phyloP scores from a whole-genome alignment of 53 echinoderm and acorn worm genomes.

The Holothuria scabra region DNA sequence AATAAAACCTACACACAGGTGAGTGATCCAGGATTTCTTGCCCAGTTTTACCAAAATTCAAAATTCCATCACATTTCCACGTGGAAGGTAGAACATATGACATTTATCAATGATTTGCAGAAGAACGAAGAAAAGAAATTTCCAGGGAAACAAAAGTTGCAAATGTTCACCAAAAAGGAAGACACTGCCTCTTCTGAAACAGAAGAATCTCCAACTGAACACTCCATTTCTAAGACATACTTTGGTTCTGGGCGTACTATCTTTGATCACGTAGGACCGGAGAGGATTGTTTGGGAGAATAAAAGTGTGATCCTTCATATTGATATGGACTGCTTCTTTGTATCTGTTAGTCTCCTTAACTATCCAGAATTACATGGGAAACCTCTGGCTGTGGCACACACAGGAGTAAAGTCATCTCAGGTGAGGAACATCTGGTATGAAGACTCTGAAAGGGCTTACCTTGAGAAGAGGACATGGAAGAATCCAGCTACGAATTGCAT shows the following conservation, averaged over 20 bases:
- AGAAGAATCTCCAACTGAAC: neutral
- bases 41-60: constrained; percentile 90
- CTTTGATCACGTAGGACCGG: neutral
- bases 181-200: neutral
- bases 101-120: constrained; percentile 82
- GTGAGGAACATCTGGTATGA: constrained; percentile 56
- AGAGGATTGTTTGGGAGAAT: neutral
- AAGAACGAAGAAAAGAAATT: constrained; percentile 65
- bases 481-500: neutral
- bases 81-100: constrained; percentile 91
- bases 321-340: constrained; percentile 99
- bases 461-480: constrained; percentile 36
- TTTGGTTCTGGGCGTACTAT: neutral
- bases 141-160: constrained; percentile 75
- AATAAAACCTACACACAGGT: constrained; percentile 55
- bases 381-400: constrained; percentile 94
- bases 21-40: constrained; percentile 80
- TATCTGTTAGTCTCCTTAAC: constrained; percentile 83
- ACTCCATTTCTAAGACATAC: neutral
- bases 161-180: neutral
- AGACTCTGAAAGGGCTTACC: constrained; percentile 64
- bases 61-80: constrained; percentile 91
- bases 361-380: constrained; percentile 80
- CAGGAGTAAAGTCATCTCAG: constrained; percentile 71
- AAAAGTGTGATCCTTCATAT: constrained; percentile 82